A percentile compares a stretch with the other conserved stretches of the same genome.
Conservation (phyloP, 1,140 invertebrate genomes). For the Drosophila kurseongensis region DNA sequence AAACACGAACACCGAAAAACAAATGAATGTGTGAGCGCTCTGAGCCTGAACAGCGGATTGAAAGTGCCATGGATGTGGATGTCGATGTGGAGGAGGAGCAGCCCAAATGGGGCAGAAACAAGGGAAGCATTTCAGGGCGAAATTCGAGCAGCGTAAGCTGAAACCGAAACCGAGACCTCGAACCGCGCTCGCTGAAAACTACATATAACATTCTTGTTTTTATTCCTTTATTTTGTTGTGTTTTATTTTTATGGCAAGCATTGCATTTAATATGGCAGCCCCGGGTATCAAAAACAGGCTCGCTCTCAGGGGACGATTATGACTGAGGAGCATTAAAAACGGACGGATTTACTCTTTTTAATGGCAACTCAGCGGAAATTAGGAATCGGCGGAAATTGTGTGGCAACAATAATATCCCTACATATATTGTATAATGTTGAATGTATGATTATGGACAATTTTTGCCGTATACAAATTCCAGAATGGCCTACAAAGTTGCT, state of each 20-base stretch:
- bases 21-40: conserved; percentile 14
- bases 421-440: conserved; percentile 39
- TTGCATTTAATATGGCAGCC: conserved; percentile 73
- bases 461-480: neutral
- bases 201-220: conserved; percentile 59
- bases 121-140: conserved; percentile 26
- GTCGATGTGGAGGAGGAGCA: conserved; percentile 13
- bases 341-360: conserved; percentile 64
- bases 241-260: conserved; percentile 78
- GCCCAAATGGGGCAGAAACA: conserved; percentile 10
- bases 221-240: conserved; percentile 52
- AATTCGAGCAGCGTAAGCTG: conserved; percentile 72
- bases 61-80: conserved; percentile 1
- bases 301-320: conserved; percentile 10
- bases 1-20: conserved; percentile 67
- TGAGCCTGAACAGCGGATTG: conserved; percentile 29
- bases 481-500: conserved; percentile 24
- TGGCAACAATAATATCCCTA: conserved; percentile 50
- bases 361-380: conserved; percentile 75
- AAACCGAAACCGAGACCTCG: conserved; percentile 49
- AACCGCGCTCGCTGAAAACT: conserved; percentile 62
- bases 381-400: conserved; percentile 80
- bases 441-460: conserved; percentile 21
- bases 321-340: conserved; percentile 59
- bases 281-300: conserved; percentile 35